These are phyloP conservation scores for Automeris io DNA, from an alignment of 2,888 invertebrate genomes.

Conservation along the genomic window DNA sequence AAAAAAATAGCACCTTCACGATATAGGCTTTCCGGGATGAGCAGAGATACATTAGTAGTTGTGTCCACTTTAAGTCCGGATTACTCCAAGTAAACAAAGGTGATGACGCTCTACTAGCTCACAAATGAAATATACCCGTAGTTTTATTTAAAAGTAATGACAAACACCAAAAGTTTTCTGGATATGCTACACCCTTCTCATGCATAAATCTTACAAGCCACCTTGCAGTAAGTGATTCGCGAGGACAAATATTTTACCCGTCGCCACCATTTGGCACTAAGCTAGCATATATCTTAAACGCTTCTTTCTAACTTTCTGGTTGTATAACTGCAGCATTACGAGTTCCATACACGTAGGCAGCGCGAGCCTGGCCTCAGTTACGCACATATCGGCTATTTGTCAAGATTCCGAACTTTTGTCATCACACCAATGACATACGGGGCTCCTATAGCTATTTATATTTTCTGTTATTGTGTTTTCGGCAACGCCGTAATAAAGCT, in stretches of 20 bases:
- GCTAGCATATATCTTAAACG: slow-evolving; percentile 23
- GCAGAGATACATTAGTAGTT: no score
- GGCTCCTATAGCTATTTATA: no score
- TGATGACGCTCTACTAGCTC: no score
- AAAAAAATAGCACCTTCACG: no score
- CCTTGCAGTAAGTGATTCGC: slow-evolving; percentile 2
- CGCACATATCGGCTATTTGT: slow-evolving; percentile 5
- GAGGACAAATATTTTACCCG: slow-evolving; percentile 12
- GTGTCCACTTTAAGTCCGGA: no score
- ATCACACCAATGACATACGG: no score
- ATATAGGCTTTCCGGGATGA: no score
- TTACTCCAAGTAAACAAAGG: no score
- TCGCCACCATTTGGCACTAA: not conserved
- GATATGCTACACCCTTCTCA: not conserved
- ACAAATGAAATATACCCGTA: no score
- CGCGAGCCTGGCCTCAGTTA: slow-evolving; percentile 13
- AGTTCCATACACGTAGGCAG: slow-evolving; percentile 25
- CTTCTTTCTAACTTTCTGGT: slow-evolving; percentile 13
- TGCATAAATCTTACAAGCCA: not conserved
- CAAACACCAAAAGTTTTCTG: not conserved
- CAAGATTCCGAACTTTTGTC: slow-evolving; percentile 7
- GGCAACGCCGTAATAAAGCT: no score
- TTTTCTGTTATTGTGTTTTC: no score
- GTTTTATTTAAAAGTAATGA: not conserved
- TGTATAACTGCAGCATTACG: slow-evolving; percentile 34